Evolutionary conservation across 2,113 vertebrate genomes (phyloP).

Genomic region (Dendrocopos noguchii): DNA sequence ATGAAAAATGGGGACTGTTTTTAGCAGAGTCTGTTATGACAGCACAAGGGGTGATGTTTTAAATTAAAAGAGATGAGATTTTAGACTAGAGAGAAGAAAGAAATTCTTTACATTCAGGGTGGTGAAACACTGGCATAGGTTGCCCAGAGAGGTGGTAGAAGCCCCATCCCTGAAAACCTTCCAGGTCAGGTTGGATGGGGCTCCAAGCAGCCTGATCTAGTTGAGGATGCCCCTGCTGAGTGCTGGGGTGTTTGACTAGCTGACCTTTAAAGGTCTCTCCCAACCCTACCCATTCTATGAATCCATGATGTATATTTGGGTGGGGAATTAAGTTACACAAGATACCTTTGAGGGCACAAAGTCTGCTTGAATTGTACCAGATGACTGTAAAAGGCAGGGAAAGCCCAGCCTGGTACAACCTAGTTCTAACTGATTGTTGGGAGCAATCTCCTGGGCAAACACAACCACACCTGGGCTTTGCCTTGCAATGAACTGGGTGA

Average conservation of each 20-base stretch:
- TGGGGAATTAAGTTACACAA: not conserved
- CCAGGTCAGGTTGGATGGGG: not conserved
- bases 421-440: not conserved
- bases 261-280: not conserved
- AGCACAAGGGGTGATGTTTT: not conserved
- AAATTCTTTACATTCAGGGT: not conserved
- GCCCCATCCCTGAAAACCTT: not conserved
- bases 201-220: not conserved
- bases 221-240: too few species aligned
- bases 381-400: not conserved
- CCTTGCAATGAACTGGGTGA: not conserved
- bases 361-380: not conserved
- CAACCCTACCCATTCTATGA: not conserved
- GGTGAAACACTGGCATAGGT: not conserved
- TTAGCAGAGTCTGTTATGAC: not conserved
- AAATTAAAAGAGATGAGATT: not conserved
- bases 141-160: not conserved
- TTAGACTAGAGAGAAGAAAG: too few species aligned
- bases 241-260: not conserved
- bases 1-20: not conserved
- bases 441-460: slow-evolving; percentile 9
- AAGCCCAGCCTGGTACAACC: slow-evolving; percentile 24
- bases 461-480: slow-evolving; percentile 34
- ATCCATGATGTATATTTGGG: not conserved
- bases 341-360: not conserved